Evolutionary conservation across 1,140 invertebrate species (phyloP), one percentile per base, ranked within the genome.

Genomic region (Dendrolimus punctatus): DNA sequence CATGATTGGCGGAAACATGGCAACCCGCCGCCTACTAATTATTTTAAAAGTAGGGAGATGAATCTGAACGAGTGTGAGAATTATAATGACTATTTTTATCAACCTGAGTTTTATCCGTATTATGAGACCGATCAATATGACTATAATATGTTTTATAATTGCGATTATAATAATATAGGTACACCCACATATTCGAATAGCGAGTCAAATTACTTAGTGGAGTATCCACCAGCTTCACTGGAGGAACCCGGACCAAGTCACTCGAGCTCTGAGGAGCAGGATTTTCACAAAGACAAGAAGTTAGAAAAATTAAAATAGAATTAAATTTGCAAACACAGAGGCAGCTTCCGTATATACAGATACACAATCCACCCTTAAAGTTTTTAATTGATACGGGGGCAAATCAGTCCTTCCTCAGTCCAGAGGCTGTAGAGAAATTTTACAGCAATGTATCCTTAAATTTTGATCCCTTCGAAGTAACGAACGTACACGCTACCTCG

Each of bases 1-100:
- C 54, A 50, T 39, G 57, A 59, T 43, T 59, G 61, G 61, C 40
- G 40, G 10, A 57, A 38, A 36, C 58, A 68, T n/a, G n/a, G n/a
- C n/a, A n/a, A 64, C 48, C 59, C 59, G 10, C 65, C 65, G 39
- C 66, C 66, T 6, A 55, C 47, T 39, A 71, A 71, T 47, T 71
- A 68, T 55, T 68, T 71, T 52, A 68, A 71, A 55, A 50, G 57
- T 9, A 37, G 59, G 45, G n/a, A n/a, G n/a, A 60, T 66, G 47
- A 62, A 68, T 45, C n/a, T 66, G 23, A 64, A 63, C 41, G 51
- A 64, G 8, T 66, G 52, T 41, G 43, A 41, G 8, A 50, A 49
- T 37, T 56, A 57, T 42, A 53, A 57, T 9, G 54, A 64, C 6
- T 56, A 56, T 51, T 57, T 58, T 55, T 58, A 58, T 46, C n/a